These are phyloP conservation scores for Pseudonaja textilis DNA, from an alignment of 2,113 vertebrate genomes.

Conservation along the genomic window DNA sequence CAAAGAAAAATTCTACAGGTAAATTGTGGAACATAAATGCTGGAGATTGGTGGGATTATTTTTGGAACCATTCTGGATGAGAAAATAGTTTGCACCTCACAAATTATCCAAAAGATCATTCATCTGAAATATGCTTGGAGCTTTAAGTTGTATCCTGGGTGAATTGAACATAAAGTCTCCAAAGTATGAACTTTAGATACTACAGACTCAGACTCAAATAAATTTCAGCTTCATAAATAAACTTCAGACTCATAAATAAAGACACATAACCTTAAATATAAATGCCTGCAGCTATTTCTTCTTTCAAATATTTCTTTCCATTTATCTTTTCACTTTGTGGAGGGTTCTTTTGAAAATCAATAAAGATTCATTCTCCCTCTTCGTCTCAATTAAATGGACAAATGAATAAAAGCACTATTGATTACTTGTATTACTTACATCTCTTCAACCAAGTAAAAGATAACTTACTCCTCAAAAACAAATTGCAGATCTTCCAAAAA, in stretches of 20 bases:
- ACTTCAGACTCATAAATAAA: not conserved
- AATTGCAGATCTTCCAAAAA: not conserved
- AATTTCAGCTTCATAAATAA: not conserved
- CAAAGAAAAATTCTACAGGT: not conserved
- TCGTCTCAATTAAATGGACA: not conserved
- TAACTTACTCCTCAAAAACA: not conserved
- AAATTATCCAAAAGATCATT: not conserved
- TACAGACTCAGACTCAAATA: not conserved
- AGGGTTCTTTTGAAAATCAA: not conserved
- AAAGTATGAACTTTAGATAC: not conserved
- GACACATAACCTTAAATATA: not conserved
- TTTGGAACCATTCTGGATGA: not conserved
- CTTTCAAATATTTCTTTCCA: not conserved
- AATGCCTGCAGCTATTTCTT: not conserved
- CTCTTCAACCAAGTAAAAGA: not conserved
- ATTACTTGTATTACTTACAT: not conserved
- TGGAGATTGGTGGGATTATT: not conserved
- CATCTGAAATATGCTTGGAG: not conserved
- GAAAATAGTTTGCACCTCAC: not conserved
- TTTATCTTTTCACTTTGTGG: not conserved
- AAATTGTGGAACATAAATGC: not conserved
- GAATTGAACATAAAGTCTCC: not conserved
- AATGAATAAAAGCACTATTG: not conserved
- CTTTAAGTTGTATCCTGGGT: not conserved
- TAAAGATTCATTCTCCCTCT: not conserved